Evolutionary conservation across 2,113 vertebrate genomes (phyloP).

Genomic region (Oreochromis tanganicae): DNA sequence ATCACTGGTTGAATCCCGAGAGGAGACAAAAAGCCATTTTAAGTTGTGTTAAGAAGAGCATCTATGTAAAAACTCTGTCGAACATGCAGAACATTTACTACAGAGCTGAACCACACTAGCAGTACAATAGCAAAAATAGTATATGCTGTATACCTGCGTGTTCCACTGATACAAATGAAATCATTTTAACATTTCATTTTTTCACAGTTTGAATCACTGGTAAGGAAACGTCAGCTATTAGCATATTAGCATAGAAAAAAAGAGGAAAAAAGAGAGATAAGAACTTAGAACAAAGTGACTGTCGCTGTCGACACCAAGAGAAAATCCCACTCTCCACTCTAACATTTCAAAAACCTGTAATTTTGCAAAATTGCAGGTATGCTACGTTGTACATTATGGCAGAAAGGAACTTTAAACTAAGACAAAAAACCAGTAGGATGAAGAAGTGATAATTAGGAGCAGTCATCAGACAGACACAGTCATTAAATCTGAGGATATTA

Average conservation of each 20-base stretch:
- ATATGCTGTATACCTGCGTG: background rate
- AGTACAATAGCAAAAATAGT: background rate
- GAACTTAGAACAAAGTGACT: background rate
- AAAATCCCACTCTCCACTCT: background rate
- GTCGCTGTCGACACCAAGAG: background rate
- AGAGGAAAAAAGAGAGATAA: background rate
- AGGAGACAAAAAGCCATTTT: background rate
- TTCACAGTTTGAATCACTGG: background rate
- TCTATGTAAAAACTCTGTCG: rapidly evolving
- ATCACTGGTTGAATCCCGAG: background rate
- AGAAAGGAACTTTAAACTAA: background rate
- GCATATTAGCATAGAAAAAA: background rate
- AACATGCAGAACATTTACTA: background rate
- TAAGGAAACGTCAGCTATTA: background rate
- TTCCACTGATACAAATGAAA: background rate
- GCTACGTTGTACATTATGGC: background rate
- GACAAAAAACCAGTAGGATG: background rate
- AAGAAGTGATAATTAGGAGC: slow-evolving; percentile 31
- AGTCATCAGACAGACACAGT: slow-evolving; percentile 24
- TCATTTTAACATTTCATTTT: background rate
- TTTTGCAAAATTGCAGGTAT: background rate
- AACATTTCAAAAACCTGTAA: slow-evolving; percentile 7
- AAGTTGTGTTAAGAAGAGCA: background rate
- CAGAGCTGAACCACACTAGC: rapidly evolving
- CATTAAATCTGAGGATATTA: slow-evolving; percentile 56